These are phyloP conservation scores for Fistularia commersonii DNA, from an alignment of 2,797 vertebrate genomes.

Conservation along the genomic window DNA sequence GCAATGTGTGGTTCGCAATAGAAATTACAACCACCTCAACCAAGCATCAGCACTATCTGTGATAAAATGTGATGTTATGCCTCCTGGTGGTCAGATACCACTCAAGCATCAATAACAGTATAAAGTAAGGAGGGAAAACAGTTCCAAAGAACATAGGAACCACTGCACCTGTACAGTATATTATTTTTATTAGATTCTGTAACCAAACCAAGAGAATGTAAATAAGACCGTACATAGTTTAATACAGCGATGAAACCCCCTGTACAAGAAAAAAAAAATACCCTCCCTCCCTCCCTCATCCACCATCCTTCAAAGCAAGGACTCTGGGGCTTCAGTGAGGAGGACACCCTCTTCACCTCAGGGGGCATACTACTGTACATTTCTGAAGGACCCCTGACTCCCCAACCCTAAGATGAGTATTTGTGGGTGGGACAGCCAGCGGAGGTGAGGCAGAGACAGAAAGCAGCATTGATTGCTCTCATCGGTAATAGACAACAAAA, in stretches of 20 bases:
- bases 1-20: too few relatives aligned
- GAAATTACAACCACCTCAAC: too few relatives aligned
- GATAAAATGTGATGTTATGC: neutral
- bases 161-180: conserved; percentile 84
- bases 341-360: conserved; percentile 75
- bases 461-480: conserved; percentile 62
- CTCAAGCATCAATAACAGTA: too few relatives aligned
- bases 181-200: conserved; percentile 99
- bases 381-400: conserved; percentile 51
- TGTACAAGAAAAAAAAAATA: conserved; percentile 83
- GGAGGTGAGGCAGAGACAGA: conserved; percentile 58
- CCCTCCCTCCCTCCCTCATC: conserved; percentile 73
- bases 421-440: conserved; percentile 56
- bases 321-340: conserved; percentile 81
- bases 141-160: conserved; percentile 7
- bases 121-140: too few relatives aligned
- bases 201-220: conserved; percentile 99
- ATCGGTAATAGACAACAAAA: conserved; percentile 56
- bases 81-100: conserved; percentile 8
- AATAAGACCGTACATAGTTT: conserved; percentile 99
- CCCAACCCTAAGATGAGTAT: conserved; percentile 55
- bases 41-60: too few relatives aligned
- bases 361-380: conserved; percentile 76
- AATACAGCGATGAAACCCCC: conserved; percentile 97
- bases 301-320: conserved; percentile 64